Evolutionary conservation across 1,140 invertebrate species (phyloP).

Genomic region (Meloidogyne hapla): DNA sequence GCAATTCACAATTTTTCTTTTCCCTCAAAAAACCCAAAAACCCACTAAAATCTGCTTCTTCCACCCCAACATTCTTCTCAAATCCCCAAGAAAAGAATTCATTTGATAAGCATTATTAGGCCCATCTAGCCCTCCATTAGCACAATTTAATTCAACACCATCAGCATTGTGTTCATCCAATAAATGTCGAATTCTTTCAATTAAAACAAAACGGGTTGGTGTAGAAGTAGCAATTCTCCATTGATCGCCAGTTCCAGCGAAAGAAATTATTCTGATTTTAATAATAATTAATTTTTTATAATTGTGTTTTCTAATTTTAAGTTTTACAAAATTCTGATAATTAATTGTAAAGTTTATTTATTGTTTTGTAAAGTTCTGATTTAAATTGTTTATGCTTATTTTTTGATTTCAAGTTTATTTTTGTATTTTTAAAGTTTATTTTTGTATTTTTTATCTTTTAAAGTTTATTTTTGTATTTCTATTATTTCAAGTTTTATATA

Average conservation of each 20-base stretch:
- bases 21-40: not conserved
- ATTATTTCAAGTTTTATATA: too few relatives aligned
- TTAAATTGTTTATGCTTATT: not conserved
- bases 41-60: slow-evolving; percentile 12
- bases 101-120: not conserved
- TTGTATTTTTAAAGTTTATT: too few relatives aligned
- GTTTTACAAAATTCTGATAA: not conserved
- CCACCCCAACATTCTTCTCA: not conserved
- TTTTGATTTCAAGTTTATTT: too few relatives aligned
- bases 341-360: not conserved
- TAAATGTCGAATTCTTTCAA: slow-evolving; percentile 12
- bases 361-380: not conserved
- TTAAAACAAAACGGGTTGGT: slow-evolving; percentile 6
- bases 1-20: too few relatives aligned
- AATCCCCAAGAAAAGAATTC: not conserved
- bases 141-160: slow-evolving; percentile 35
- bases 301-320: not conserved
- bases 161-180: slow-evolving; percentile 26
- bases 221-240: not conserved
- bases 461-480: too few relatives aligned
- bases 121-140: slow-evolving; percentile 22
- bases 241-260: slow-evolving; percentile 17
- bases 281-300: not conserved
- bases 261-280: slow-evolving; percentile 9
- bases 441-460: too few relatives aligned